Conservation (phyloP, 2,113 vertebrate genomes). For the Trogon melanurus region DNA sequence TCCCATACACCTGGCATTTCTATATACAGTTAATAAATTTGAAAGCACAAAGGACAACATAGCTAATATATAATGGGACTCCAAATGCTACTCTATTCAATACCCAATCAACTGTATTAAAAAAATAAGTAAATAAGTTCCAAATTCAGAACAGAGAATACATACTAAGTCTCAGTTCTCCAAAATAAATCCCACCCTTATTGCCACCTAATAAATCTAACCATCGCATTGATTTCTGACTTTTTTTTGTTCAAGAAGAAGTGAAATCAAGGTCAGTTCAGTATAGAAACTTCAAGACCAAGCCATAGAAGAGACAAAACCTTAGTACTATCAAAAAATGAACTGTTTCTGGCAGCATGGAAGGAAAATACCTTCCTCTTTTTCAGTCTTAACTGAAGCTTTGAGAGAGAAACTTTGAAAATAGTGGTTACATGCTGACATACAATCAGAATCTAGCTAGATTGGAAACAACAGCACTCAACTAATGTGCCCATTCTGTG, state of each 20-base stretch:
- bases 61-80: not conserved
- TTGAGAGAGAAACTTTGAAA: not conserved
- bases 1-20: not conserved
- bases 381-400: not conserved
- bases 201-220: not conserved
- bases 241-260: not conserved
- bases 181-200: not conserved
- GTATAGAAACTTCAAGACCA: not conserved
- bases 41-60: not conserved
- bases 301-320: not conserved
- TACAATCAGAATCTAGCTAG: not conserved
- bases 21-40: not conserved
- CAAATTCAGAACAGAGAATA: not conserved
- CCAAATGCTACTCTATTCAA: not conserved
- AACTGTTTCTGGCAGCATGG: not conserved
- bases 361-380: not conserved
- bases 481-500: accelerated
- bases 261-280: not conserved
- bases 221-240: not conserved
- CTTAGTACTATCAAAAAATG: not conserved
- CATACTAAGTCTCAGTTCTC: accelerated
- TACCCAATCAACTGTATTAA: not conserved
- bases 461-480: not conserved
- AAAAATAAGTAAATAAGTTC: not conserved
- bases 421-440: not conserved